A percentile compares a stretch with the other conserved stretches of the same genome.
phyloP scores from a whole-genome alignment of 2,888 invertebrate species.

The Seira ritae region DNA sequence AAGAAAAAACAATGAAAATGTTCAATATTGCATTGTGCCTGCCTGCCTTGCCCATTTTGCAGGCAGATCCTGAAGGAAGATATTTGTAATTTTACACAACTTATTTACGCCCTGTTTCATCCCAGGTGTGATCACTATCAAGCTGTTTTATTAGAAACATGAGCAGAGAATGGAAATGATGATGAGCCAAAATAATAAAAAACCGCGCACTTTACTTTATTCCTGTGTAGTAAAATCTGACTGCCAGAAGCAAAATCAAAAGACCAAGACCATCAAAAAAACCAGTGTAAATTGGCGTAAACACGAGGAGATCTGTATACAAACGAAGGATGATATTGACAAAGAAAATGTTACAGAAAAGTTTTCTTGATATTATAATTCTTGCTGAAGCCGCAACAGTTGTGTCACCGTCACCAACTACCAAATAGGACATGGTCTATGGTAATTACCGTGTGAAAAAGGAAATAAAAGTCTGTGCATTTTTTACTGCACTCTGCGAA shows the following conservation, averaged over 20 bases:
- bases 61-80: too few relatives aligned
- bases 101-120: constrained; percentile 64
- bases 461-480: too few relatives aligned
- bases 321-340: too few relatives aligned
- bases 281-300: too few relatives aligned
- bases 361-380: too few relatives aligned
- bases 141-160: constrained; percentile 16
- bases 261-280: too few relatives aligned
- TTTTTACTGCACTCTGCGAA: background rate
- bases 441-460: constrained; percentile 32
- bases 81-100: constrained; percentile 48
- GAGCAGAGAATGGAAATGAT: background rate
- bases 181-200: constrained; percentile 23
- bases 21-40: background rate
- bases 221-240: background rate
- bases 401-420: constrained; percentile 32
- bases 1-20: constrained; percentile 22
- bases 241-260: too few relatives aligned
- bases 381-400: constrained; percentile 26
- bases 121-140: constrained; percentile 57
- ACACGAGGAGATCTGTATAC: too few relatives aligned
- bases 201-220: background rate
- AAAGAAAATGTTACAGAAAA: too few relatives aligned
- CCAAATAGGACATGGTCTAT: constrained; percentile 55
- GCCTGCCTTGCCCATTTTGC: constrained; percentile 13